These are phyloP conservation scores for Tamandua tetradactyla DNA, from an alignment of 2,797 vertebrate species.

Conservation along the genomic window DNA sequence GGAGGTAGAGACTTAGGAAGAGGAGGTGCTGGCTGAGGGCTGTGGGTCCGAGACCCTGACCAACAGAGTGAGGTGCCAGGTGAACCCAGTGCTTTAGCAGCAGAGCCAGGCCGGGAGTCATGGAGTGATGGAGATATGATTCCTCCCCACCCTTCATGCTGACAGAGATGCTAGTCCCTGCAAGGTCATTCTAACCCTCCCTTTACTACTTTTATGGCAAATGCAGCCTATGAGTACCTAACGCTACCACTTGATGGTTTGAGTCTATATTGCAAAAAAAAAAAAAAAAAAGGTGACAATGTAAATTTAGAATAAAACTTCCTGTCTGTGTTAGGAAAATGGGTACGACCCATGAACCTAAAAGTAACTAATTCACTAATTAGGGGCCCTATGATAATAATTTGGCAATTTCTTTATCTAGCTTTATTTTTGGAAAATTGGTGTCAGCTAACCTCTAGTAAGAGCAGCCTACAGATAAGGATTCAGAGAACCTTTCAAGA, in stretches of 20 bases:
- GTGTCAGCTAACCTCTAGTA: background rate
- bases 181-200: background rate
- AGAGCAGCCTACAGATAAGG: background rate
- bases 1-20: fast-evolving
- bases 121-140: fast-evolving
- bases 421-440: background rate
- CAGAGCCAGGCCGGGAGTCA: fast-evolving
- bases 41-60: background rate
- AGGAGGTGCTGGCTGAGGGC: no score
- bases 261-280: background rate
- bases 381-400: background rate
- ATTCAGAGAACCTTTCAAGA: background rate
- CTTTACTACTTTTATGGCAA: background rate
- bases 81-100: background rate
- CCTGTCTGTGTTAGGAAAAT: background rate
- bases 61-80: background rate
- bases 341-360: background rate
- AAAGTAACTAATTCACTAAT: background rate
- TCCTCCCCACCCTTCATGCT: fast-evolving
- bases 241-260: fast-evolving
- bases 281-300: background rate
- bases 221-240: no score
- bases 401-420: fast-evolving
- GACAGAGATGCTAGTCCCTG: background rate
- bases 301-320: background rate